These are phyloP conservation scores for Pipra filicauda DNA, from an alignment of 2,113 vertebrate genomes.

Conservation along the genomic window DNA sequence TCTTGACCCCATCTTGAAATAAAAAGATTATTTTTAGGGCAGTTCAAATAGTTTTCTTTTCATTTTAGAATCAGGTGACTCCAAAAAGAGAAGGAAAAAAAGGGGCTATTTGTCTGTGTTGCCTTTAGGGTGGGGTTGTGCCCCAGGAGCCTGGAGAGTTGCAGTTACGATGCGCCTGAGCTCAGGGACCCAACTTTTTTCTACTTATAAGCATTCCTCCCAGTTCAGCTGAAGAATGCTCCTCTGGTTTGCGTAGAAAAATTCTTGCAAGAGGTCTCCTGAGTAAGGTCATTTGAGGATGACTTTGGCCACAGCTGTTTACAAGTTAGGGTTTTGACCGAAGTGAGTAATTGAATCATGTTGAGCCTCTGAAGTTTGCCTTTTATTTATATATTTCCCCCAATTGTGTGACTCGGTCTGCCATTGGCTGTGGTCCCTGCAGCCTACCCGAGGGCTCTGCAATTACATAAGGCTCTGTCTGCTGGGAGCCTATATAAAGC, in stretches of 20 bases:
- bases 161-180: neutral
- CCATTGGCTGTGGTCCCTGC: conserved; percentile 60
- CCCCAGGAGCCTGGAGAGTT: neutral
- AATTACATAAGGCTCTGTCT: conserved; percentile 63
- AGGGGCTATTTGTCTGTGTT: neutral
- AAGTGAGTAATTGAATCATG: conserved; percentile 34
- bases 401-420: conserved; percentile 20
- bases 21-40: neutral
- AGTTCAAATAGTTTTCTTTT: neutral
- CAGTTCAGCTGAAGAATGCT: neutral
- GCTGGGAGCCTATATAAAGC: conserved; percentile 52
- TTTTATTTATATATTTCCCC: conserved; percentile 63
- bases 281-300: neutral
- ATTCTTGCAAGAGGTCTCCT: neutral
- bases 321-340: conserved; percentile 6
- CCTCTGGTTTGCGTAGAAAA: neutral
- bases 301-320: conserved; percentile 39
- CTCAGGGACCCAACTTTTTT: conserved; percentile 18
- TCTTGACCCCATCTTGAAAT: neutral
- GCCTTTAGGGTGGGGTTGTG: neutral
- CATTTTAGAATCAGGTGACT: neutral
- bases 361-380: conserved; percentile 46
- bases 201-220: neutral
- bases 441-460: conserved; percentile 49
- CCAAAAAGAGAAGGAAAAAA: neutral